Percentiles rank a stretch among this genome's conserved stretches.
These are phyloP conservation scores for Peucedramus taeniatus DNA, from an alignment of 2,113 vertebrate species.

Conservation along the genomic window DNA sequence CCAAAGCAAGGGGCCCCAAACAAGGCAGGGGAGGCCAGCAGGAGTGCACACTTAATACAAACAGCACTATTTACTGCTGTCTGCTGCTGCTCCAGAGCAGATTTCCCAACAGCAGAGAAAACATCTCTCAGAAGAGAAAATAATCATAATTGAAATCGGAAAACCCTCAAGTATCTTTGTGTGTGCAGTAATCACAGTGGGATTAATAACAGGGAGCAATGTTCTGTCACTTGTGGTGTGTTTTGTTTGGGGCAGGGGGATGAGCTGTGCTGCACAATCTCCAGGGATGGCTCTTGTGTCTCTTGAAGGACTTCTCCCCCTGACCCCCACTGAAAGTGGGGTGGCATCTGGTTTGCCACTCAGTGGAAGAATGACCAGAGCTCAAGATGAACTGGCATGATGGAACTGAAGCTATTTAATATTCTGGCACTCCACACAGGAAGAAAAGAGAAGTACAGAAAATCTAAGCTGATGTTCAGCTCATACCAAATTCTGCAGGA, in stretches of 20 bases:
- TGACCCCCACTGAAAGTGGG: not conserved
- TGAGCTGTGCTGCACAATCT: not conserved
- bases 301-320: not conserved
- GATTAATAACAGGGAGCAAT: not conserved
- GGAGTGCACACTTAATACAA: not conserved
- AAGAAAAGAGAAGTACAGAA: not conserved
- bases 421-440: not conserved
- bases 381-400: not conserved
- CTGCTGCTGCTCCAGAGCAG: slow-evolving; percentile 40
- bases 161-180: slow-evolving; percentile 64
- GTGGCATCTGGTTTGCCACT: not conserved
- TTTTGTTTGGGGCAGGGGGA: not conserved
- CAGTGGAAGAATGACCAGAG: not conserved
- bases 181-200: not conserved
- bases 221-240: not conserved
- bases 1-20: not conserved
- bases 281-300: not conserved
- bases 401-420: slow-evolving; percentile 11
- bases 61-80: not conserved
- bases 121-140: slow-evolving; percentile 60
- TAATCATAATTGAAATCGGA: slow-evolving; percentile 74
- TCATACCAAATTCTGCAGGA: slow-evolving; percentile 8
- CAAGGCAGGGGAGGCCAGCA: not conserved
- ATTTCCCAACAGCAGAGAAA: slow-evolving; percentile 43
- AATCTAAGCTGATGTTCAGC: slow-evolving; percentile 9